Evolutionary conservation across 2,888 invertebrate genomes (phyloP).

Genomic region (Pandemis corylana): DNA sequence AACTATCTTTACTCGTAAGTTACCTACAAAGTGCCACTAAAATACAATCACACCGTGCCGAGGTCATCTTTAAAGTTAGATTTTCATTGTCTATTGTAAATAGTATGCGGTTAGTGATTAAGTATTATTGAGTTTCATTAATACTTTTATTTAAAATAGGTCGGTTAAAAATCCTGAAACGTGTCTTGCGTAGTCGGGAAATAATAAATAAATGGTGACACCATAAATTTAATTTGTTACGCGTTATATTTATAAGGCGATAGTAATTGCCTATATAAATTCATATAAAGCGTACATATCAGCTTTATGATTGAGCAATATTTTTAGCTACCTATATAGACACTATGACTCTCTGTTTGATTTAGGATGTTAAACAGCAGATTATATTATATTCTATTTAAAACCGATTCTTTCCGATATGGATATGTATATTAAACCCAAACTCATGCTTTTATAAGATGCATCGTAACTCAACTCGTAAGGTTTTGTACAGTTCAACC

Average conservation of each 20-base stretch:
- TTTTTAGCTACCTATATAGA: not conserved
- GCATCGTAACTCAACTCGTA: too few relatives aligned
- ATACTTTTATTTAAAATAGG: not conserved
- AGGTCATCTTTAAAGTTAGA: conserved; percentile 3
- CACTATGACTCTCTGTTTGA: too few relatives aligned
- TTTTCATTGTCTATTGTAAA: conserved; percentile 4
- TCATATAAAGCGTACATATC: not conserved
- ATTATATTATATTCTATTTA: too few relatives aligned
- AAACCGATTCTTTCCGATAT: too few relatives aligned
- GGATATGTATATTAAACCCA: too few relatives aligned
- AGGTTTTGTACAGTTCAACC: too few relatives aligned
- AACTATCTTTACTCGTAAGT: too few relatives aligned
- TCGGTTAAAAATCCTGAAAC: too few relatives aligned
- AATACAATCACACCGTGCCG: not conserved
- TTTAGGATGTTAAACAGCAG: too few relatives aligned
- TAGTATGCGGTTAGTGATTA: not conserved
- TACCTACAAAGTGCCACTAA: not conserved
- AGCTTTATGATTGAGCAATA: not conserved
- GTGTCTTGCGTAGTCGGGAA: too few relatives aligned
- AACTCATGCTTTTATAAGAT: too few relatives aligned
- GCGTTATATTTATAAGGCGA: not conserved
- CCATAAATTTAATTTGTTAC: not conserved
- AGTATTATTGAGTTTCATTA: not conserved
- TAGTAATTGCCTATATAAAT: not conserved
- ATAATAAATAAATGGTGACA: too few relatives aligned